Conservation (phyloP, 2,113 vertebrate genomes). For the Cebidichthys violaceus region DNA sequence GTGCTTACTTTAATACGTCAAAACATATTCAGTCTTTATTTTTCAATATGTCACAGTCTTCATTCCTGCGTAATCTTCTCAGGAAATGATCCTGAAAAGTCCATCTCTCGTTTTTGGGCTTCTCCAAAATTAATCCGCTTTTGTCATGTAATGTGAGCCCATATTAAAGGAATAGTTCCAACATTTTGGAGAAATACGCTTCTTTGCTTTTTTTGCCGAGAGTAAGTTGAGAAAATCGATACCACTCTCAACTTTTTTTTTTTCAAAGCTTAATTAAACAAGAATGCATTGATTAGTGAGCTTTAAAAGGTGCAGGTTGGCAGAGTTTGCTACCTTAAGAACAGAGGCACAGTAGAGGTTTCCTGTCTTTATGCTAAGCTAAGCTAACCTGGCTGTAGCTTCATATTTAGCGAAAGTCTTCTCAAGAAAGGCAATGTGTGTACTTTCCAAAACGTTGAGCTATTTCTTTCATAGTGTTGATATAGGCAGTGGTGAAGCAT, state of each 20-base stretch:
- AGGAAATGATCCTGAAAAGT: neutral
- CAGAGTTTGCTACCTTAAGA: neutral
- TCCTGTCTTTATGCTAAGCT: neutral
- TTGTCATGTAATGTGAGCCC: neutral
- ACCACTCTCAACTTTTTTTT: neutral
- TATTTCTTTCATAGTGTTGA: neutral
- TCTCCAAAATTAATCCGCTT: neutral
- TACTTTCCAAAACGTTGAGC: neutral
- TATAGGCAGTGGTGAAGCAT: neutral
- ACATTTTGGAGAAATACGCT: neutral
- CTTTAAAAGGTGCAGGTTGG: neutral
- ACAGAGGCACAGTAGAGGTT: neutral
- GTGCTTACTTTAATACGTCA: slow-evolving; percentile 18
- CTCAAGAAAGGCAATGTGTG: neutral
- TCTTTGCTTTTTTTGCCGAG: neutral
- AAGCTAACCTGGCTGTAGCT: neutral
- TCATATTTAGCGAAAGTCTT: neutral
- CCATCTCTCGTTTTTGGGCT: neutral
- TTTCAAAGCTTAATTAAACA: neutral
- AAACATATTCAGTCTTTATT: neutral
- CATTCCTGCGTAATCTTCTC: neutral
- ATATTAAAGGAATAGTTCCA: neutral
- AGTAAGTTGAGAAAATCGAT: neutral
- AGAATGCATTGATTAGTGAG: neutral
- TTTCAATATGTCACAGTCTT: neutral